These are phyloP conservation scores for Rhinoraja longicauda DNA, from an alignment of 2,797 vertebrate genomes.

Conservation along the genomic window DNA sequence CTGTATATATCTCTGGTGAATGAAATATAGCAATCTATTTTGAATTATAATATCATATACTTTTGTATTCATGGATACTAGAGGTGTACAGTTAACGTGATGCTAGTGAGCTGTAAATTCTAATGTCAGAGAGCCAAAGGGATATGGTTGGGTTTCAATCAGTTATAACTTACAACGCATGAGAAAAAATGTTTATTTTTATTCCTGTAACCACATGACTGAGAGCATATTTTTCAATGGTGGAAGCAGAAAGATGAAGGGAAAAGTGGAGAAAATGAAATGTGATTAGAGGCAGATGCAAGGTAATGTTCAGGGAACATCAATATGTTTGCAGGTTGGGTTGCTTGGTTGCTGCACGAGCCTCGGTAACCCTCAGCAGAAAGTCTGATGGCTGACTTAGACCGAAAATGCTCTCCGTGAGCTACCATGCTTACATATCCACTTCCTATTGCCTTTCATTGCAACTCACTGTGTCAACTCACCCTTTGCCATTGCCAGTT, in stretches of 20 bases:
- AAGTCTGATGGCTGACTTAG: background rate
- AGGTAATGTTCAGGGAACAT: too few species aligned
- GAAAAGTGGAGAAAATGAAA: too few species aligned
- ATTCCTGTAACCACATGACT: background rate
- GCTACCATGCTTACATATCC: background rate
- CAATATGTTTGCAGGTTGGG: too few species aligned
- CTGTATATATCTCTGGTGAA: background rate
- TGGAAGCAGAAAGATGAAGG: too few species aligned
- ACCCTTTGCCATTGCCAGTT: background rate
- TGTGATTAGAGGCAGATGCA: too few species aligned
- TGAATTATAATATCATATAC: slow-evolving; percentile 10
- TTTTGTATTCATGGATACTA: background rate
- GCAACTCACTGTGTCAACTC: background rate
- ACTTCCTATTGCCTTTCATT: background rate
- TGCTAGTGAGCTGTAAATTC: background rate
- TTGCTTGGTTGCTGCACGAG: background rate
- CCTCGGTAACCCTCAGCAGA: background rate
- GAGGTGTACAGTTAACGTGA: background rate
- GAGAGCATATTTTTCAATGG: too few species aligned
- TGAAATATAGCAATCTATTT: slow-evolving; percentile 22
- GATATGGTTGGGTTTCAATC: background rate
- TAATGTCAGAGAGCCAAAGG: background rate
- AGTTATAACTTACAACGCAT: background rate
- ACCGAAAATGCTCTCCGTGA: background rate
- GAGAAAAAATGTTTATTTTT: background rate